These are phyloP conservation scores for Mus minutoides DNA, from an alignment of 2,797 vertebrate genomes.

Conservation along the genomic window DNA sequence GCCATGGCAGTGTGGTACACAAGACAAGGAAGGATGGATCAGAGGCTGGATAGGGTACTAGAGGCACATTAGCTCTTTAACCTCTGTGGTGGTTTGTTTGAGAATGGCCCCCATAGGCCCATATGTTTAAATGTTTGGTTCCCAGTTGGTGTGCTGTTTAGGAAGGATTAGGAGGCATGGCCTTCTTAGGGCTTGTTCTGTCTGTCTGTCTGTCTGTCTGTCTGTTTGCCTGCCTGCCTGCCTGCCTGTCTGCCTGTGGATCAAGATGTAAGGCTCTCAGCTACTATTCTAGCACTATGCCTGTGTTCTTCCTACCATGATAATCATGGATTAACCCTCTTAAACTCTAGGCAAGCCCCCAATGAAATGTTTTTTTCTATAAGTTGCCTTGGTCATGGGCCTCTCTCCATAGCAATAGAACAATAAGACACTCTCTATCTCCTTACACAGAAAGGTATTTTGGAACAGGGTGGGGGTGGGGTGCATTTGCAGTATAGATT, in stretches of 20 bases:
- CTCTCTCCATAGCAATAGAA: neutral
- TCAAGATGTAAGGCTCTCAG: neutral
- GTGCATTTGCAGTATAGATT: too few species aligned
- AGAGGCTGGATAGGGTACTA: neutral
- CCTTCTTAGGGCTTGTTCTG: neutral
- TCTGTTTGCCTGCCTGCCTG: neutral
- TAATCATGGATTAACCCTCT: neutral
- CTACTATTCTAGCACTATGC: neutral
- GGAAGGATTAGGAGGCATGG: neutral
- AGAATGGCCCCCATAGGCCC: neutral
- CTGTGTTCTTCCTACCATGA: neutral
- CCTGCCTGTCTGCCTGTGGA: neutral
- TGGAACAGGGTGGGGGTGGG: neutral
- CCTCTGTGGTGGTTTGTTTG: neutral
- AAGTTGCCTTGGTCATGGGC: neutral
- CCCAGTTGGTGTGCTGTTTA: neutral
- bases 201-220: neutral
- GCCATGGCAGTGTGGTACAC: neutral
- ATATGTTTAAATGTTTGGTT: neutral
- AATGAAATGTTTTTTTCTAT: neutral
- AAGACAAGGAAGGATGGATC: neutral
- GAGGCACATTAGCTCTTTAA: neutral
- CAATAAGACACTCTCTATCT: neutral
- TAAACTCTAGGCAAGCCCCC: neutral
- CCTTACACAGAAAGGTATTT: neutral